Evolutionary conservation across 2,113 vertebrate species (phyloP).

Genomic region (Typhlomys cinereus): DNA sequence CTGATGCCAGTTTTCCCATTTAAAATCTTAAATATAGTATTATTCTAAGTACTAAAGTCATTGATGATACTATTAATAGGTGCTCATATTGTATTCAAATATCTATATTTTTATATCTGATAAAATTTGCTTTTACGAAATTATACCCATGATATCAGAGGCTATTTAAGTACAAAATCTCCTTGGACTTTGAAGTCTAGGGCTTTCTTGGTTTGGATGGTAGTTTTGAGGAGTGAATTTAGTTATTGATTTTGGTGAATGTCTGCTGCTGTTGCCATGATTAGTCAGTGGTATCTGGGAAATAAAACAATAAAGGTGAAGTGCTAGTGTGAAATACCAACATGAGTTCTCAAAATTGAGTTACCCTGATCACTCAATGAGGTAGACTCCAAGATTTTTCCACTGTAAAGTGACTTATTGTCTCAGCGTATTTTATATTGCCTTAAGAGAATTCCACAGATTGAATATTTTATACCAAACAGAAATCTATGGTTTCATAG

Average conservation of each 20-base stretch:
- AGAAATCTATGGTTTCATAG: background rate
- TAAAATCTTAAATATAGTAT: background rate
- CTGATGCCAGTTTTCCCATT: background rate
- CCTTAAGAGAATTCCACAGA: background rate
- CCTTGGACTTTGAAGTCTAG: background rate
- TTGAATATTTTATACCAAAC: too few species aligned
- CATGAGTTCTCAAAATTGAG: background rate
- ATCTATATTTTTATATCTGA: background rate
- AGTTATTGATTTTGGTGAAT: background rate
- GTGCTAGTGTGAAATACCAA: background rate
- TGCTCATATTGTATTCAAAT: background rate
- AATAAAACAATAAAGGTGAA: background rate
- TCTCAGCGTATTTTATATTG: background rate
- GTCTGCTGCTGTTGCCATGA: background rate
- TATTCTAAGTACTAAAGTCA: background rate
- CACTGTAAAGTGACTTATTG: background rate
- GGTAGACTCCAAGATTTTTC: background rate
- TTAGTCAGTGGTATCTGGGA: background rate
- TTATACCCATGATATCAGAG: background rate
- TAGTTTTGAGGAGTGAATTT: background rate
- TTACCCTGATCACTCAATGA: background rate
- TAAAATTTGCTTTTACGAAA: background rate
- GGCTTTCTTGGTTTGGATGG: background rate
- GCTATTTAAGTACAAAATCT: background rate
- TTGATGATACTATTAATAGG: background rate